A percentile compares a stretch with the other conserved stretches of the same genome.
These are phyloP conservation scores for Bombus haemorrhoidalis DNA, from an alignment of 1,140 invertebrate genomes.

Conservation along the genomic window DNA sequence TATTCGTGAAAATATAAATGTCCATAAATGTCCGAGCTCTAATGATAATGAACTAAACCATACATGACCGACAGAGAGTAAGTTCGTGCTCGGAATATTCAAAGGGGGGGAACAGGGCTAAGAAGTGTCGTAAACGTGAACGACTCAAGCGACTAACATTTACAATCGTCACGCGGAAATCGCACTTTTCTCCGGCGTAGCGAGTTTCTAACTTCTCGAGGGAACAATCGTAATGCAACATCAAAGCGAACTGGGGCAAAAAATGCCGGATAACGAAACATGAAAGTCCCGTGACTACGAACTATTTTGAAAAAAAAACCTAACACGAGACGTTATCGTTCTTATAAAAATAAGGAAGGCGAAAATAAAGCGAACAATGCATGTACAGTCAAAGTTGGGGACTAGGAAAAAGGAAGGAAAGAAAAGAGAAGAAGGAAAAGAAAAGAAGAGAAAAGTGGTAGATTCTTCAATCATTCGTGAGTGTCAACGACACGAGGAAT, in stretches of 20 bases:
- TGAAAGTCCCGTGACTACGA: neutral
- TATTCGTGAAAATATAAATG: neutral
- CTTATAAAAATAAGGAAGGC: too few species aligned
- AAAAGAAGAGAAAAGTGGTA: neutral
- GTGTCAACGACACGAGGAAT: conserved; percentile 30
- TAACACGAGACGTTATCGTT: conserved; percentile 7
- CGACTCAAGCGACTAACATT: neutral
- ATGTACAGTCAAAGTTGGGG: neutral
- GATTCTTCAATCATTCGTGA: conserved; percentile 12
- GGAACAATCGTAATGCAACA: neutral
- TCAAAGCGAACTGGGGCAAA: neutral
- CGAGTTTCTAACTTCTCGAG: neutral
- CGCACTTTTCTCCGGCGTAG: neutral
- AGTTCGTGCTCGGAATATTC: neutral
- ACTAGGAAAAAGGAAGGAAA: neutral
- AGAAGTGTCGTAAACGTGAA: neutral
- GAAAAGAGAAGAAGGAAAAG: too few species aligned
- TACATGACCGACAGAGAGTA: neutral
- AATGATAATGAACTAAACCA: neutral
- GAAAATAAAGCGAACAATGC: neutral
- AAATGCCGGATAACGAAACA: neutral
- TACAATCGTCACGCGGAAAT: neutral
- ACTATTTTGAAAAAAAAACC: conserved; percentile 21
- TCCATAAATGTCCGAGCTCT: too few species aligned
- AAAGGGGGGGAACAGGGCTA: neutral